Conservation (phyloP, 2,113 vertebrate species). For the Sander lucioperca region DNA sequence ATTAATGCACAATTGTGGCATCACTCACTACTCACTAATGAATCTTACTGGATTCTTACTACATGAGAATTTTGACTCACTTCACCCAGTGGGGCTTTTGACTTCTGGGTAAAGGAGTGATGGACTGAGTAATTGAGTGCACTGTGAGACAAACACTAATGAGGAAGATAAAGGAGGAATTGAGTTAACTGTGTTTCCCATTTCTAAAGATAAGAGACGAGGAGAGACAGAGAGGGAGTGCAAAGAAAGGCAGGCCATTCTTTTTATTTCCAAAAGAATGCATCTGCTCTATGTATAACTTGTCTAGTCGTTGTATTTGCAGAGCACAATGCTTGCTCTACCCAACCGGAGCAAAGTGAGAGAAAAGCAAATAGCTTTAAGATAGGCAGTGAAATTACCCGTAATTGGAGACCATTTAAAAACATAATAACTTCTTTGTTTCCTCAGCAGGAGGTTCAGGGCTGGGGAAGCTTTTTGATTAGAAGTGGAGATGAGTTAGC, state of each 20-base stretch:
- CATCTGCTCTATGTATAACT: conserved; percentile 62
- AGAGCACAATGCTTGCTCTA: conserved; percentile 58
- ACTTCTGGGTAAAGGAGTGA: conserved; percentile 53
- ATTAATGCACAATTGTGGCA: conserved; percentile 21
- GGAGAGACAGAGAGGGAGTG: conserved; percentile 32
- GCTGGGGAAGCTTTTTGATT: conserved; percentile 74
- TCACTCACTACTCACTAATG: conserved; percentile 24
- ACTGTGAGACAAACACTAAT: conserved; percentile 71
- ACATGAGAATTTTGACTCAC: conserved; percentile 37
- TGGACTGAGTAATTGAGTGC: conserved; percentile 71
- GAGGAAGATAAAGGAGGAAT: conserved; percentile 71
- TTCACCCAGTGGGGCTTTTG: conserved; percentile 37
- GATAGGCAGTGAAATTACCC: conserved; percentile 75
- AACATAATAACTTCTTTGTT: conserved; percentile 79
- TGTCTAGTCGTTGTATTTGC: conserved; percentile 53
- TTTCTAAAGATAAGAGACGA: conserved; percentile 63
- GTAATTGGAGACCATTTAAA: conserved; percentile 83
- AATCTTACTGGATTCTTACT: conserved; percentile 29
- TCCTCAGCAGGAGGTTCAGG: conserved; percentile 68
- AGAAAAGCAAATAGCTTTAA: conserved; percentile 78
- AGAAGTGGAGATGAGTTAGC: conserved; percentile 78
- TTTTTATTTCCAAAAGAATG: conserved; percentile 51
- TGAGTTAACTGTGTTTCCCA: conserved; percentile 59
- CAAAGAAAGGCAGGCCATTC: conserved; percentile 22
- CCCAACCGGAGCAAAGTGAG: conserved; percentile 64